Evolutionary conservation across 1,140 invertebrate species (phyloP), one percentile per base, ranked within the genome.

Genomic region (Metaphire vulgaris): DNA sequence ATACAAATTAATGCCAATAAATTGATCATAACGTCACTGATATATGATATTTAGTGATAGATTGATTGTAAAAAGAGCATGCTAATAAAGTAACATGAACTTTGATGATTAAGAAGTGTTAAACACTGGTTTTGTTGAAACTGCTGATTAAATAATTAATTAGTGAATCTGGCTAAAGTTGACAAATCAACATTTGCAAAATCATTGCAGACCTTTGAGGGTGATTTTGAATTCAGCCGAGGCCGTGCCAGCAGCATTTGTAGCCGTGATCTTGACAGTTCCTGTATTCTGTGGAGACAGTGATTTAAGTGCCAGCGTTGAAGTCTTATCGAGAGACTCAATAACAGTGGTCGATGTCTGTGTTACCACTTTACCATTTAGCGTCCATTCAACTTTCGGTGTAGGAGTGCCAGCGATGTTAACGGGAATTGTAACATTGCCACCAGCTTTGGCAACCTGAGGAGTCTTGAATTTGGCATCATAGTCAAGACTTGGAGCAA

Each of bases 351-450:
- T 56, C 21, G 6, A 12, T 6, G 41, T 56, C 41, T 56, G 90
- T 21, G 91, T 85, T 78, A 92, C 90, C 79, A 94, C 92, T 76
- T 91, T 91, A 34, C 91, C 91, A 78, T 93, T 93, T 75, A 94
- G 87, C 82, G 93, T 94, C 93, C 95, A 97, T 84, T 90, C 90
- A 12, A 93, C 87, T 65, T 87, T 89, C 28, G 93, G 92, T 82
- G 91, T 91, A 0, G 95, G 95, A 84, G 90, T 93, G 15, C 93
- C 93, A 76, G 93, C 91, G 2, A 94, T 87, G 80, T 92, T 90
- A 15, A 96, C 90, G 1, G 82, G 81, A 56, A 84, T 80, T 65
- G 80, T 80, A 75, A 83, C 70, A 29, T 72, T 81, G 16, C 79
- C 67, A 66, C 84, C 84, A 26, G 81, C 82, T 72, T 85, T 85